phyloP scores from a whole-genome alignment of 1,140 invertebrate genomes.

The Drosophila lini region DNA sequence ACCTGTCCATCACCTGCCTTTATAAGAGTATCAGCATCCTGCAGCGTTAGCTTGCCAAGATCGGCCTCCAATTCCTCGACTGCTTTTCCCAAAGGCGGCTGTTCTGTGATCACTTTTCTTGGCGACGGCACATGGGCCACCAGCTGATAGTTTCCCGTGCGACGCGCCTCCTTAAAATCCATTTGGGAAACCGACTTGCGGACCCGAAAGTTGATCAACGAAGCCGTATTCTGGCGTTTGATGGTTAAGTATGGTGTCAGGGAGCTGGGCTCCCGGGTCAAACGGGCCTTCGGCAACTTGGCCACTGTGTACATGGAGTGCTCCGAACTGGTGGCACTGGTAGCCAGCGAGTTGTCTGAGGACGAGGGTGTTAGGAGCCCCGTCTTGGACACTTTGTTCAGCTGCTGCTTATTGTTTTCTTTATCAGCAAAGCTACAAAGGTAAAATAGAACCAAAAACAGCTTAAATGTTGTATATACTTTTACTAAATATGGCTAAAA shows the following conservation, averaged over 20 bases:
- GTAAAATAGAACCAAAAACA: no score
- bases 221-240: slow-evolving; percentile 59
- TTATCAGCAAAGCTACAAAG: not conserved
- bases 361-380: slow-evolving; percentile 61
- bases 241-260: slow-evolving; percentile 52
- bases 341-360: slow-evolving; percentile 54
- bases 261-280: not conserved
- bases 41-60: slow-evolving; percentile 34
- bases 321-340: slow-evolving; percentile 18
- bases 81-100: not conserved
- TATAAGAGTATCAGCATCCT: slow-evolving; percentile 39
- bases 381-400: slow-evolving; percentile 21
- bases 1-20: slow-evolving; percentile 23
- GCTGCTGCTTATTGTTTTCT: slow-evolving; percentile 10
- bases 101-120: slow-evolving; percentile 1
- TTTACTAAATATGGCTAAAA: not conserved
- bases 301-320: slow-evolving; percentile 1
- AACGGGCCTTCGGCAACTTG: slow-evolving; percentile 9
- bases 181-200: slow-evolving; percentile 77
- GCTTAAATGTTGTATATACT: not conserved
- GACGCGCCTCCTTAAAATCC: slow-evolving; percentile 73
- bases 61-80: slow-evolving; percentile 19
- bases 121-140: slow-evolving; percentile 54
- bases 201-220: slow-evolving; percentile 60
- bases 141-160: slow-evolving; percentile 60